These are phyloP conservation scores for Chrosomus eos DNA, from an alignment of 2,797 vertebrate genomes.

Conservation along the genomic window DNA sequence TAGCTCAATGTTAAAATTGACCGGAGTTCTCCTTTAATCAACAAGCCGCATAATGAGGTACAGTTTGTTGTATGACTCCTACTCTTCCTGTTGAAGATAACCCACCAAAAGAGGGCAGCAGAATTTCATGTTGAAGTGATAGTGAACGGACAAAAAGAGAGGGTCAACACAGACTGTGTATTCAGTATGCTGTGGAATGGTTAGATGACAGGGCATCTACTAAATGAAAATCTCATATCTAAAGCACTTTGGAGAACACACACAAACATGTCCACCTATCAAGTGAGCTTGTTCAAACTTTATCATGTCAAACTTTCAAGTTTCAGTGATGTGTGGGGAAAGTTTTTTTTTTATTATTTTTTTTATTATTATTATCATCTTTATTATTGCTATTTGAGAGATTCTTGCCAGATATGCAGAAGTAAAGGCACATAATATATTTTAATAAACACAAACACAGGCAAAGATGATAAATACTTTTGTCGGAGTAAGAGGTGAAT, in stretches of 20 bases:
- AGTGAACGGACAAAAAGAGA: not conserved
- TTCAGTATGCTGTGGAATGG: not conserved
- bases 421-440: conserved; percentile 55
- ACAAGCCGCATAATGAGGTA: not conserved
- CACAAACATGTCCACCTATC: not conserved
- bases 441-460: conserved; percentile 49
- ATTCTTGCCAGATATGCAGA: conserved; percentile 33
- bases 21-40: not conserved
- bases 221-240: conserved; percentile 13
- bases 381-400: conserved; percentile 48
- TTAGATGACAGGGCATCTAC: not conserved
- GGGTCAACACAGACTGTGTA: not conserved
- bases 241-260: not conserved
- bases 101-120: conserved; percentile 36
- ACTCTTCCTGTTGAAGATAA: not conserved
- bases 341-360: not conserved
- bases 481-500: conserved; percentile 53
- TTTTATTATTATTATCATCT: not conserved
- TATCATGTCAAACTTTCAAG: not conserved
- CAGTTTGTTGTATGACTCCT: not conserved
- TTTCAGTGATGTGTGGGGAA: not conserved
- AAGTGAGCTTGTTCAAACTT: too few species aligned
- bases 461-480: conserved; percentile 55
- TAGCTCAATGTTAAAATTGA: too few species aligned
- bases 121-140: not conserved